Conservation (phyloP, 2,797 vertebrate genomes). For the Tapirus indicus region DNA sequence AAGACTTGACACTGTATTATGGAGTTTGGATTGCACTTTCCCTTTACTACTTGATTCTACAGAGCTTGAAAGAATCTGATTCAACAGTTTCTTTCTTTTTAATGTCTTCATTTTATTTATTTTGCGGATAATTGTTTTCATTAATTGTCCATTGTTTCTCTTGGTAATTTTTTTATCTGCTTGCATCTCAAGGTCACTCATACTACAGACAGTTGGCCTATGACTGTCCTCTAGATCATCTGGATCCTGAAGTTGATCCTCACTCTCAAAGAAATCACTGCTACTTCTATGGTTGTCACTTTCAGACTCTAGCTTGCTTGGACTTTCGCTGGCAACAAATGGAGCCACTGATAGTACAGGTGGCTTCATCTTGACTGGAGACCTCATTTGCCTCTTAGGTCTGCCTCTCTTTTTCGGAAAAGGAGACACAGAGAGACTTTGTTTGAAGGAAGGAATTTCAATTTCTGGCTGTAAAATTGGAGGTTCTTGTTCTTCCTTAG, state of each 20-base stretch:
- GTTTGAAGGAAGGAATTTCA: constrained; percentile 90
- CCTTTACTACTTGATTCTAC: constrained; percentile 89
- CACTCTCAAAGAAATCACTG: constrained; percentile 87
- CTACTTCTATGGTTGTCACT: constrained; percentile 83
- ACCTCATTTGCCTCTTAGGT: constrained; percentile 94
- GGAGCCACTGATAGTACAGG: constrained; percentile 92
- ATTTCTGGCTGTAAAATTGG: constrained; percentile 96
- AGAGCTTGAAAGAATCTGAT: constrained; percentile 92
- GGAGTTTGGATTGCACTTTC: constrained; percentile 90
- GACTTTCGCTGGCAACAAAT: constrained; percentile 91
- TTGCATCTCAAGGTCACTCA: constrained; percentile 87
- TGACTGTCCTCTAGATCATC: constrained; percentile 86
- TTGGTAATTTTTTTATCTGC: constrained; percentile 92
- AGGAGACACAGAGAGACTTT: constrained; percentile 86
- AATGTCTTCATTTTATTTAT: constrained; percentile 99
- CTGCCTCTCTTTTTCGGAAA: constrained; percentile 95
- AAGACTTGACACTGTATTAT: constrained; percentile 93
- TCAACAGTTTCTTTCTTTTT: constrained; percentile 96
- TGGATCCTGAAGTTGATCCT: constrained; percentile 84
- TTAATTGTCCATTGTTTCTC: constrained; percentile 95
- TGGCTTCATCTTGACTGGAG: constrained; percentile 95
- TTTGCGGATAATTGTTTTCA: constrained; percentile 97
- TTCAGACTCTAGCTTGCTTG: constrained; percentile 85
- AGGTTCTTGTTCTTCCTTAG: constrained; percentile 95
- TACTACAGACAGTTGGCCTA: constrained; percentile 82